phyloP scores from a whole-genome alignment of 2,888 invertebrate species.

The Mythimna ferrago region DNA sequence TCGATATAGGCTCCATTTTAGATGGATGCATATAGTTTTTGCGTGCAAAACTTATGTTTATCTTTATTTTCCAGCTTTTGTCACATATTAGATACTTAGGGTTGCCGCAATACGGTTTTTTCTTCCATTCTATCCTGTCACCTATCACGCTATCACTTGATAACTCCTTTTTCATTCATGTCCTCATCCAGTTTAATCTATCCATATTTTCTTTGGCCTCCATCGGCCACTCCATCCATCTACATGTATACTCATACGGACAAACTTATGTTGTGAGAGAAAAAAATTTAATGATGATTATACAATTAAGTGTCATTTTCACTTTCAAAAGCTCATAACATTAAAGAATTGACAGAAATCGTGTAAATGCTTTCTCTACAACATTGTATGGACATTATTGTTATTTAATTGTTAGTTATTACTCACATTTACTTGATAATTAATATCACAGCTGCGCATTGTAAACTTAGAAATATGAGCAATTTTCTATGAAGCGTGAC shows the following conservation, averaged over 20 bases:
- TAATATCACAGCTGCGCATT: conserved; percentile 63
- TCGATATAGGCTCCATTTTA: no score
- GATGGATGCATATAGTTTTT: background rate
- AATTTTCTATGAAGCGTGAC: conserved; percentile 57
- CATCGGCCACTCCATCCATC: no score
- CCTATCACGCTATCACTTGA: no score
- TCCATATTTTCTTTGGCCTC: no score
- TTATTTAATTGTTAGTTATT: conserved; percentile 66
- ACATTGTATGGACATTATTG: conserved; percentile 45
- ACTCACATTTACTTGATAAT: conserved; percentile 60
- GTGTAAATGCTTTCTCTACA: conserved; percentile 39
- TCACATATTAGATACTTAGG: no score
- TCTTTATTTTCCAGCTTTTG: no score
- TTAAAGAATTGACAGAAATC: conserved; percentile 19
- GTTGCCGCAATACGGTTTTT: no score
- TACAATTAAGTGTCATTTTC: conserved; percentile 14
- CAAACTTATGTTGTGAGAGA: background rate
- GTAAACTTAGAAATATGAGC: conserved; percentile 61
- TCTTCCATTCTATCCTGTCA: no score
- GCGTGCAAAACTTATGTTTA: no score
- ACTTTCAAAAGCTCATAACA: conserved; percentile 34
- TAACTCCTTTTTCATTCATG: no score
- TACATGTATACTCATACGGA: no score
- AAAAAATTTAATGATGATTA: background rate
- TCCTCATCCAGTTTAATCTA: no score